Conservation (phyloP, 2,113 vertebrate species). For the Steatornis caripensis region DNA sequence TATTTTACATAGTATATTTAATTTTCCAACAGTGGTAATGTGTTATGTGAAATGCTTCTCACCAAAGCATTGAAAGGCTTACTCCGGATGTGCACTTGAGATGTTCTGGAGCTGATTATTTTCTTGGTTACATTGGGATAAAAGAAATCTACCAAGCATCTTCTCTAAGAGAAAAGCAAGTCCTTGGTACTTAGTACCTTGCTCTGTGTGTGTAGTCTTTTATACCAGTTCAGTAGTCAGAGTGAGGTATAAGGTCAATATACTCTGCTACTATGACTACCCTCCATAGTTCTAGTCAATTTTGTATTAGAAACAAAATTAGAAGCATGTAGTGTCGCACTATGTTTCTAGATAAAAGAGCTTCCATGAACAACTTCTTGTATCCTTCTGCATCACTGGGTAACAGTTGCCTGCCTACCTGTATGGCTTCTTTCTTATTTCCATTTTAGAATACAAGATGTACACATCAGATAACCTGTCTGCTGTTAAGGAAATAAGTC, state of each 20-base stretch:
- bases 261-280: background rate
- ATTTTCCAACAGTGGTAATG: background rate
- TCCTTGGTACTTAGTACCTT: background rate
- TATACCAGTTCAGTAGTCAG: background rate
- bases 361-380: background rate
- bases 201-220: background rate
- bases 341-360: background rate
- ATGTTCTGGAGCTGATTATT: background rate
- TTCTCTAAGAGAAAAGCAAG: background rate
- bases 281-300: background rate
- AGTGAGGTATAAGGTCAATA: background rate
- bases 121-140: background rate
- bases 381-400: background rate
- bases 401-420: background rate
- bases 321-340: background rate
- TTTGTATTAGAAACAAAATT: background rate
- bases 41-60: background rate
- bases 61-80: background rate
- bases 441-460: background rate
- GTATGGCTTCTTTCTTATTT: background rate
- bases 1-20: background rate
- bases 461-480: background rate
- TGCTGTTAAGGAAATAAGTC: background rate
- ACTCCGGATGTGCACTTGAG: background rate
- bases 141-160: background rate